These are phyloP conservation scores for Ctenomys sociabilis DNA, from an alignment of 2,113 vertebrate genomes.

Conservation along the genomic window DNA sequence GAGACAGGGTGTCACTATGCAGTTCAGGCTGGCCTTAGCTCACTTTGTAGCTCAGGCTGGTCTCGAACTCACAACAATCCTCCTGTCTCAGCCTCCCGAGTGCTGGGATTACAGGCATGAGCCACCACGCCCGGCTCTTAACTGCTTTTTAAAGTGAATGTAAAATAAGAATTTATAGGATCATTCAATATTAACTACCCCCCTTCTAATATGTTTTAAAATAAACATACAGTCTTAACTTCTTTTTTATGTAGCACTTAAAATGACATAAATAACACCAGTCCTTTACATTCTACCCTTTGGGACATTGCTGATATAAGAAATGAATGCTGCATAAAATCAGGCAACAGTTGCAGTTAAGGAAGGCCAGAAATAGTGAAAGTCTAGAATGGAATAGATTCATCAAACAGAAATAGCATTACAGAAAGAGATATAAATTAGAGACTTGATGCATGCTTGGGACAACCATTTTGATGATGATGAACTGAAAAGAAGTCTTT, in stretches of 20 bases:
- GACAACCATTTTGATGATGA: not conserved
- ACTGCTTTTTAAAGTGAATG: constrained; percentile 20
- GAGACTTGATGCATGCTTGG: not conserved
- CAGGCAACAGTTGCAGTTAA: constrained; percentile 1
- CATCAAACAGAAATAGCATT: constrained; percentile 34
- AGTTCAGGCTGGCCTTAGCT: too few relatives aligned
- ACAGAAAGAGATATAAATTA: not conserved
- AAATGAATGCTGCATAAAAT: constrained; percentile 1
- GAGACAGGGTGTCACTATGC: too few relatives aligned
- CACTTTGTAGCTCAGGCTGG: too few relatives aligned
- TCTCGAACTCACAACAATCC: too few relatives aligned
- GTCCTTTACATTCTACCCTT: not conserved
- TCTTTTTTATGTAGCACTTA: not conserved
- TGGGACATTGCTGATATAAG: not conserved
- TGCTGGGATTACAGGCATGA: too few relatives aligned
- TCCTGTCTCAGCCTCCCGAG: too few relatives aligned
- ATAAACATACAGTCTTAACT: constrained; percentile 47
- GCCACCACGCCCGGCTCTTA: too few relatives aligned
- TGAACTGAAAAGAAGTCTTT: not conserved
- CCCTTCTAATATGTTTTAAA: not conserved
- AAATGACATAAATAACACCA: not conserved
- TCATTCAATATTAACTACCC: not conserved
- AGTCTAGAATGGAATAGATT: not conserved
- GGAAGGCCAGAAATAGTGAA: not conserved
- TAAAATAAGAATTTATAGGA: constrained; percentile 15